These are phyloP conservation scores for Drosophila burlai DNA, from an alignment of 1,140 invertebrate species.

Conservation along the genomic window DNA sequence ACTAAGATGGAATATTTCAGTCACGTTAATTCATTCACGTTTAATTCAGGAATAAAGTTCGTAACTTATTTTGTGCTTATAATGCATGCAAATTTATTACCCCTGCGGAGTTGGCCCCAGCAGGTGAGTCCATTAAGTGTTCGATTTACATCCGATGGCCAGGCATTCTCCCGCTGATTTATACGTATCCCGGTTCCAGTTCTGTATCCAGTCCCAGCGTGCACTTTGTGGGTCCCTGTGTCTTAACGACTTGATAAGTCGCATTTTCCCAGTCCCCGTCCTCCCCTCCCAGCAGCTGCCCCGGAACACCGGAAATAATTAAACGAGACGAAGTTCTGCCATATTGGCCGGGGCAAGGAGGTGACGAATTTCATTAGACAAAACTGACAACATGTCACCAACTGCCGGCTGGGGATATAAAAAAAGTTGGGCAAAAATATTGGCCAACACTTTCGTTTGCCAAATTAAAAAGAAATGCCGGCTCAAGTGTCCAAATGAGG, in stretches of 20 bases:
- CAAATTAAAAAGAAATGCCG: conserved; percentile 61
- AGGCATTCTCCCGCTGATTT: conserved; percentile 49
- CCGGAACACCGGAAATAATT: conserved; percentile 62
- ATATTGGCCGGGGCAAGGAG: conserved; percentile 47
- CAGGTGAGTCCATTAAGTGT: conserved; percentile 77
- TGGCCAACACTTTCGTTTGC: conserved; percentile 59
- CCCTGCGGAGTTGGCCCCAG: conserved; percentile 11
- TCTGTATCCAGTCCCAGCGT: conserved; percentile 38
- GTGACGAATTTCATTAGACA: conserved; percentile 77
- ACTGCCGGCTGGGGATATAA: conserved; percentile 64
- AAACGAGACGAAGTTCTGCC: conserved; percentile 60
- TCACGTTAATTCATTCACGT: conserved; percentile 79
- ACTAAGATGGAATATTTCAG: conserved; percentile 77
- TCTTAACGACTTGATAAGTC: conserved; percentile 64
- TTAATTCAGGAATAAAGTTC: conserved; percentile 76
- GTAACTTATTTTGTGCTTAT: conserved; percentile 77
- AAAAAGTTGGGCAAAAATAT: conserved; percentile 71
- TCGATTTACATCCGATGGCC: conserved; percentile 71
- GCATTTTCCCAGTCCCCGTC: conserved; percentile 34
- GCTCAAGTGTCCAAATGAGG: conserved; percentile 18
- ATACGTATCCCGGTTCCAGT: conserved; percentile 25
- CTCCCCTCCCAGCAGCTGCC: conserved; percentile 16
- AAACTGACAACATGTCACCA: conserved; percentile 32
- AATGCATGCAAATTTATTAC: conserved; percentile 77
- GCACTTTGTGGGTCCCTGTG: conserved; percentile 40